Evolutionary conservation across 2,797 vertebrate genomes (phyloP).

Genomic region (Psittacula derbiana): DNA sequence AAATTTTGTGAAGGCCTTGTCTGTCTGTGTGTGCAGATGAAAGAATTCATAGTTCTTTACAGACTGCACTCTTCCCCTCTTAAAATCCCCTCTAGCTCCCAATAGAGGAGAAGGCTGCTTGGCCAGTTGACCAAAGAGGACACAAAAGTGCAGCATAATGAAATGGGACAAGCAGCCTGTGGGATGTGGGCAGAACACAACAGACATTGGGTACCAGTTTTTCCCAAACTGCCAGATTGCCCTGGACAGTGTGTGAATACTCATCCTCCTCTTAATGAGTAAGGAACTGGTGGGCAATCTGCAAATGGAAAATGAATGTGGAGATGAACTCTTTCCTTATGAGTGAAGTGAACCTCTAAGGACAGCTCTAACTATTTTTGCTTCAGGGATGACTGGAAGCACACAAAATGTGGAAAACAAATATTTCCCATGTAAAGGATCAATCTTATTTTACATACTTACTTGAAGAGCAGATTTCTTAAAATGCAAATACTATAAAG

Average conservation of each 20-base stretch:
- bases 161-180: neutral
- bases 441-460: neutral
- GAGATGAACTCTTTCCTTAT: neutral
- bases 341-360: neutral
- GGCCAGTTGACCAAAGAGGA: neutral
- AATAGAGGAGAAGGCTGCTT: neutral
- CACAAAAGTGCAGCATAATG: neutral
- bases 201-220: neutral
- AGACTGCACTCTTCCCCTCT: neutral
- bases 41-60: neutral
- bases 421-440: neutral
- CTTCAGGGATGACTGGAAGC: neutral
- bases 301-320: neutral
- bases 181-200: fast-evolving
- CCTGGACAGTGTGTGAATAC: neutral
- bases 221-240: neutral
- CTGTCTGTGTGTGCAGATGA: neutral
- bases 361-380: neutral
- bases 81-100: neutral
- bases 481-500: neutral
- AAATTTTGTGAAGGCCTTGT: neutral
- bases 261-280: neutral
- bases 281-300: neutral
- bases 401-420: neutral
- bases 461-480: neutral